Percentiles rank a stretch among this genome's conserved stretches.
Evolutionary conservation across 2,888 invertebrate genomes (phyloP).

Genomic region (Urechis unicinctus): DNA sequence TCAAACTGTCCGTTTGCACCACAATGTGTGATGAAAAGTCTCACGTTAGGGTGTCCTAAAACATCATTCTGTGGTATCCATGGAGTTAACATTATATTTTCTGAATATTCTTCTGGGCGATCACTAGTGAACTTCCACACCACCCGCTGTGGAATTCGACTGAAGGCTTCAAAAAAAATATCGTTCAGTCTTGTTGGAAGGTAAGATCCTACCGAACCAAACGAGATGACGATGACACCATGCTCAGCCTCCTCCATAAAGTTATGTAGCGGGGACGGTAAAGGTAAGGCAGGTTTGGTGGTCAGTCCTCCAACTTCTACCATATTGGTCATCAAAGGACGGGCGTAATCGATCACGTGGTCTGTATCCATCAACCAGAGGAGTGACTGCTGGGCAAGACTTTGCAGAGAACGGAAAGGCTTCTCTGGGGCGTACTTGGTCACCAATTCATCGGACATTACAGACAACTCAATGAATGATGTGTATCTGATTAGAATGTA

Average conservation of each 20-base stretch:
- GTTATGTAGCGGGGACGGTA: not conserved
- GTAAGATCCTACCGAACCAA: not conserved
- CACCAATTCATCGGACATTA: slow-evolving; percentile 9
- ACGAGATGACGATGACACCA: not conserved
- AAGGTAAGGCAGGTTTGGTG: slow-evolving; percentile 6
- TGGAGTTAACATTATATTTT: slow-evolving; percentile 4
- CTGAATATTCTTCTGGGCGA: not conserved
- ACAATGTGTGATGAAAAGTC: slow-evolving; percentile 29
- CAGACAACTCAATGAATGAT: slow-evolving; percentile 4
- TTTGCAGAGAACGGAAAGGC: slow-evolving; percentile 1
- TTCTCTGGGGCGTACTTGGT: slow-evolving; percentile 10
- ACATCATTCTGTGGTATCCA: slow-evolving; percentile 16
- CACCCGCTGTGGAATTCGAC: not conserved
- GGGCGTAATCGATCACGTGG: slow-evolving; percentile 14
- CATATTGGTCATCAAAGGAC: slow-evolving; percentile 14
- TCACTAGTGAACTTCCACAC: not conserved
- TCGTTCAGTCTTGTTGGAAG: not conserved
- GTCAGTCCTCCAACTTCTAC: slow-evolving; percentile 11
- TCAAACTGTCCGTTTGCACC: slow-evolving; percentile 28
- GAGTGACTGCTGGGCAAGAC: slow-evolving; percentile 3
- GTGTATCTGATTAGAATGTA: slow-evolving; percentile 11
- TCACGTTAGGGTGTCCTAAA: slow-evolving; percentile 18
- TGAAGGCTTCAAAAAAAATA: slow-evolving; percentile 2
- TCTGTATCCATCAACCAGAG: slow-evolving; percentile 14
- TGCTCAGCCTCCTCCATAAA: not conserved